Conservation (phyloP, 2,797 vertebrate species). For the Brotula barbata region DNA sequence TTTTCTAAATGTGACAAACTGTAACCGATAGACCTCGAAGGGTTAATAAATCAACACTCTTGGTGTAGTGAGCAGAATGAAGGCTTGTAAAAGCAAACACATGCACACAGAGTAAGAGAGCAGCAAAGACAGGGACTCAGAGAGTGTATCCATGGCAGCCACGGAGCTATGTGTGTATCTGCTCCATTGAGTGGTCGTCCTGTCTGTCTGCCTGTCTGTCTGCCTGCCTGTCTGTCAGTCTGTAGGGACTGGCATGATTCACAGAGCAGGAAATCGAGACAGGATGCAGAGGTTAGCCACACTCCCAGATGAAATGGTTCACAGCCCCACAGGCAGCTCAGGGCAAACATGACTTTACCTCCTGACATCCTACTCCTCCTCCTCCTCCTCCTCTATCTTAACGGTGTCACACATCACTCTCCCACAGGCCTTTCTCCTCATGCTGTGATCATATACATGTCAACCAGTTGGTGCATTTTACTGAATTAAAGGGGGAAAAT, state of each 20-base stretch:
- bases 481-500: neutral
- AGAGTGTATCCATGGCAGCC: constrained; percentile 76
- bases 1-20: too few relatives aligned
- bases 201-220: constrained; percentile 38
- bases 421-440: constrained; percentile 24
- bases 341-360: constrained; percentile 32
- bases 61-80: constrained; percentile 24
- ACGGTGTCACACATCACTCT: constrained; percentile 41
- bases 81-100: constrained; percentile 43
- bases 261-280: constrained; percentile 70
- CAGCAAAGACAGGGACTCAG: constrained; percentile 52
- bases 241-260: constrained; percentile 66
- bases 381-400: constrained; percentile 17
- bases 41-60: constrained; percentile 11
- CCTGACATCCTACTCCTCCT: constrained; percentile 34
- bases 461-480: constrained; percentile 26
- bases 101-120: constrained; percentile 54
- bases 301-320: constrained; percentile 47
- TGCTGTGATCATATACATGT: constrained; percentile 9
- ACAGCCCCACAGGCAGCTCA: constrained; percentile 25
- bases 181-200: constrained; percentile 70
- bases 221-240: constrained; percentile 37
- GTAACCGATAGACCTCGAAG: too few relatives aligned
- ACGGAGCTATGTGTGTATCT: constrained; percentile 69
- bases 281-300: constrained; percentile 60